These are phyloP conservation scores for Novumbra hubbsi DNA, from an alignment of 2,797 vertebrate genomes.

Conservation along the genomic window DNA sequence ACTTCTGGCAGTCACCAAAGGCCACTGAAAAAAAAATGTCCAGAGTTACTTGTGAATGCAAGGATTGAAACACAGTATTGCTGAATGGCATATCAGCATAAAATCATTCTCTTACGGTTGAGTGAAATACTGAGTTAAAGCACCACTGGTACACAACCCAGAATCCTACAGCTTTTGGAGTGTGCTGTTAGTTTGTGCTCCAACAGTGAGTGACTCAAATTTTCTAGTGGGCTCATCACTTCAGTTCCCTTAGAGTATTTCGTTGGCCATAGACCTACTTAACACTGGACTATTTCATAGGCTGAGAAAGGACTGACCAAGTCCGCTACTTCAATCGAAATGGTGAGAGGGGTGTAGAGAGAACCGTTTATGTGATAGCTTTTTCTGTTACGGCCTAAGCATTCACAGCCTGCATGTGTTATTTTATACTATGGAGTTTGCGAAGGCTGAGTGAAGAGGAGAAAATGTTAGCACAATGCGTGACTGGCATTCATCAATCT, in stretches of 20 bases:
- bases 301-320: not conserved
- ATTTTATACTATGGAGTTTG: conserved; percentile 28
- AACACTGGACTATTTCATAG: not conserved
- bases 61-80: too few relatives aligned
- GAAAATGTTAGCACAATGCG: conserved; percentile 10
- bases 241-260: conserved; percentile 1
- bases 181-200: not conserved
- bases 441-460: conserved; percentile 18
- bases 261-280: not conserved
- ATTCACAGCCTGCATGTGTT: conserved; percentile 22
- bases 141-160: not conserved
- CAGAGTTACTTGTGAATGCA: not conserved
- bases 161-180: not conserved
- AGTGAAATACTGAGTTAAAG: not conserved
- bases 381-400: conserved; percentile 28
- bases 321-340: not conserved
- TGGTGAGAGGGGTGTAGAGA: not conserved
- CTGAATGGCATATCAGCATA: not conserved
- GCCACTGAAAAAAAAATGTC: not conserved
- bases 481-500: not conserved
- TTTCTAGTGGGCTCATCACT: not conserved
- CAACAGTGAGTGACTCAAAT: not conserved
- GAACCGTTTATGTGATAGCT: not conserved
- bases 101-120: not conserved
- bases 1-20: not conserved